Evolutionary conservation across 1,140 invertebrate genomes (phyloP).

Genomic region (Pogonomyrmex californicus): DNA sequence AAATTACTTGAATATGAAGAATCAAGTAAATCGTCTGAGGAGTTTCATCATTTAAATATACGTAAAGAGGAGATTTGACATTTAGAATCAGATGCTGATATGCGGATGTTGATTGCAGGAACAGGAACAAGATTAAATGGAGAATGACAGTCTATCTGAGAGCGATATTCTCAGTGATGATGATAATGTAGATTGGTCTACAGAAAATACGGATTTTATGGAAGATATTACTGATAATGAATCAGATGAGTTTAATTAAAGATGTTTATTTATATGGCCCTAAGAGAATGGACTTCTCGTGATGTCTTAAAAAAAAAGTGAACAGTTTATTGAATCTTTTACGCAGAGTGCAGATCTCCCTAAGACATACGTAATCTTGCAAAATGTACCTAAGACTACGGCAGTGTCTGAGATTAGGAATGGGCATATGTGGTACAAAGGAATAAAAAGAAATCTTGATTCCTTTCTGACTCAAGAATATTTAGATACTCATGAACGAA

Average conservation of each 20-base stretch:
- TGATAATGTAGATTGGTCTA: background rate
- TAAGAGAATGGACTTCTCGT: conserved; percentile 12
- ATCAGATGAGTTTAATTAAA: background rate
- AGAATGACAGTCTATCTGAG: background rate
- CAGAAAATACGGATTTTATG: background rate
- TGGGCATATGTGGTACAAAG: background rate
- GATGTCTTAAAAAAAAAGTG: conserved; percentile 26
- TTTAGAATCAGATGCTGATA: conserved; percentile 1
- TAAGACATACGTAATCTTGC: conserved; percentile 18
- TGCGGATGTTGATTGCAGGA: background rate
- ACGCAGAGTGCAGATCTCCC: background rate
- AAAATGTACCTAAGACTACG: background rate
- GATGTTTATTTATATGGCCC: background rate
- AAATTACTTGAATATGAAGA: background rate
- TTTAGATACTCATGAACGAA: conserved; percentile 5
- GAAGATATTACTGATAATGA: conserved; percentile 2
- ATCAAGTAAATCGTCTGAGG: background rate
- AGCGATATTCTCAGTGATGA: background rate
- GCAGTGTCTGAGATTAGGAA: conserved; percentile 1
- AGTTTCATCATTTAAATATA: background rate
- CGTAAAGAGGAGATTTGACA: background rate
- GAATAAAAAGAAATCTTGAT: conserved; percentile 23
- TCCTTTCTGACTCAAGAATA: conserved; percentile 10
- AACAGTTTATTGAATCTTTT: conserved; percentile 18
- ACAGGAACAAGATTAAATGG: background rate